phyloP scores from a whole-genome alignment of 2,113 vertebrate genomes.

The Uropsilus gracilis region DNA sequence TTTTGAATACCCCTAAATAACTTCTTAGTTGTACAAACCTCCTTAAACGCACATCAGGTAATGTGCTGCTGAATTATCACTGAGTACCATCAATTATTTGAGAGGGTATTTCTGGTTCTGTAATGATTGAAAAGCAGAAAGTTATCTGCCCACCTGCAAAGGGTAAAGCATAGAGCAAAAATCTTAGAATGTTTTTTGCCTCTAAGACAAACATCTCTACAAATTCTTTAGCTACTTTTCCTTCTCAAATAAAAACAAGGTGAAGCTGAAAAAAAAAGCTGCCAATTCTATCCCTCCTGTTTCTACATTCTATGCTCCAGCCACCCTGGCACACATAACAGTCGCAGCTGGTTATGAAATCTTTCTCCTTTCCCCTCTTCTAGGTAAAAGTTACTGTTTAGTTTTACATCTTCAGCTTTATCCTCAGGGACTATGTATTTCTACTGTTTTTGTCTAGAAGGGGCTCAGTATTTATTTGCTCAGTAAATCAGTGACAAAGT shows the following conservation, averaged over 20 bases:
- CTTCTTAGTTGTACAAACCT: neutral
- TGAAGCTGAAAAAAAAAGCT: neutral
- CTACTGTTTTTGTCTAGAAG: neutral
- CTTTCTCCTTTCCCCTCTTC: neutral
- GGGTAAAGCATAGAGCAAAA: neutral
- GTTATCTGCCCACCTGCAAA: neutral
- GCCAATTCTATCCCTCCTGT: neutral
- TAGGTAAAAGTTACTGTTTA: neutral
- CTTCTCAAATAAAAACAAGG: neutral
- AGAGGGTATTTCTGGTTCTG: neutral
- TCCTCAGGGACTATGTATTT: neutral
- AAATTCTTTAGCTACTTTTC: neutral
- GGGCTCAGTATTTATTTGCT: neutral
- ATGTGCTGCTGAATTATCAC: neutral
- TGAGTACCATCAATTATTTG: neutral
- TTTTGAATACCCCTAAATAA: neutral
- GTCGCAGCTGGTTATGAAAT: neutral
- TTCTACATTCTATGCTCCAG: neutral
- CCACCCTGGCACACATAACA: neutral
- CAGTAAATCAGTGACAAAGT: neutral
- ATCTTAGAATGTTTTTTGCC: neutral
- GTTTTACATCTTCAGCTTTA: neutral
- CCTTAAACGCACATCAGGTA: neutral
- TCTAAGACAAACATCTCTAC: neutral
- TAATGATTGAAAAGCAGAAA: neutral